Evolutionary conservation across 2,113 vertebrate species (phyloP).

Genomic region (Hypomesus transpacificus): DNA sequence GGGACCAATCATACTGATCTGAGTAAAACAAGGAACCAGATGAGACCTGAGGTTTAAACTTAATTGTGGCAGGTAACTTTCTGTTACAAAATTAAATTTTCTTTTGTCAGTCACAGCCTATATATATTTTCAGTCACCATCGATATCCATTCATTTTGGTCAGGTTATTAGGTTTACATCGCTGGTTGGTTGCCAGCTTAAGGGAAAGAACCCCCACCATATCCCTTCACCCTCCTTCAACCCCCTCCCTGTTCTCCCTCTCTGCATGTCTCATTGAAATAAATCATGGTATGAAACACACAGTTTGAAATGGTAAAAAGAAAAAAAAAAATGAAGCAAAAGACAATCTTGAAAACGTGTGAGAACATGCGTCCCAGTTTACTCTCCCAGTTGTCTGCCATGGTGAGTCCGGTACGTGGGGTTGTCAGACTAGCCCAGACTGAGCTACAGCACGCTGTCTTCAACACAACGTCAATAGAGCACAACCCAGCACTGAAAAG

Average conservation of each 20-base stretch:
- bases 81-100: neutral
- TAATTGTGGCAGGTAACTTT: neutral
- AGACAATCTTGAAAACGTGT: slow-evolving; percentile 75
- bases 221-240: slow-evolving; percentile 26
- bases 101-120: neutral
- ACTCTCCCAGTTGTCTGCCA: slow-evolving; percentile 59
- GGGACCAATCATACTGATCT: slow-evolving; percentile 55
- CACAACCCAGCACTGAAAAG: slow-evolving; percentile 55
- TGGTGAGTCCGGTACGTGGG: slow-evolving; percentile 2
- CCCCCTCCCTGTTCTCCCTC: slow-evolving; percentile 21
- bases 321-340: slow-evolving; percentile 59
- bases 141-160: neutral
- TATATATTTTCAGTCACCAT: neutral
- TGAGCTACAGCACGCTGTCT: slow-evolving; percentile 61
- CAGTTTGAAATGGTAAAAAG: slow-evolving; percentile 45
- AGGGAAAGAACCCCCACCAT: slow-evolving; percentile 29
- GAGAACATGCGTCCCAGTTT: slow-evolving; percentile 63
- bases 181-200: slow-evolving; percentile 14
- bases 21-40: slow-evolving; percentile 45
- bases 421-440: slow-evolving; percentile 55
- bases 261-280: slow-evolving; percentile 22
- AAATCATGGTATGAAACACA: slow-evolving; percentile 39
- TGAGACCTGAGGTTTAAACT: slow-evolving; percentile 60
- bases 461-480: slow-evolving; percentile 53
- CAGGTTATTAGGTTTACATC: neutral